phyloP scores from a whole-genome alignment of 2,113 vertebrate genomes.

The Tauraco erythrolophus region DNA sequence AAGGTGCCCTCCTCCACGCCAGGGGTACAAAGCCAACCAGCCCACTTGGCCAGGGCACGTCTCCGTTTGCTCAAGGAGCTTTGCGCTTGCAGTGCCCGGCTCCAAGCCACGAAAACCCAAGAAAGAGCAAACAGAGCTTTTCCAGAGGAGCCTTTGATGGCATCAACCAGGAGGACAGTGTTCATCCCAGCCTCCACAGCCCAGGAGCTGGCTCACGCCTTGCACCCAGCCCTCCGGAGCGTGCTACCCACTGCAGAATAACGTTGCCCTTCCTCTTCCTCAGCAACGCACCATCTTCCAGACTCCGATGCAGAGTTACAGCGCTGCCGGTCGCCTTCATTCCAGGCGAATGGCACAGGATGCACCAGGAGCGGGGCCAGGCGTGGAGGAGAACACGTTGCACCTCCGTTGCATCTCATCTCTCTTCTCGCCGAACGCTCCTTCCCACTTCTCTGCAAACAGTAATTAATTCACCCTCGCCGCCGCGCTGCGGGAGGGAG shows the following conservation, averaged over 20 bases:
- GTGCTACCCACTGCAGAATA: background rate
- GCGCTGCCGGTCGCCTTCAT: fast-evolving
- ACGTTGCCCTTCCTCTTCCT: background rate
- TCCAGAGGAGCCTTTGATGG: background rate
- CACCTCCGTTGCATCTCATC: background rate
- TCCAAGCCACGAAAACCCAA: background rate
- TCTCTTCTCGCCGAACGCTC: background rate
- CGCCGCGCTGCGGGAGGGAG: background rate
- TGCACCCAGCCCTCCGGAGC: background rate
- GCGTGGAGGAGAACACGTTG: fast-evolving
- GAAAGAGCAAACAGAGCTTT: background rate
- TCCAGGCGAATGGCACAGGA: background rate
- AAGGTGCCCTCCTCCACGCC: background rate
- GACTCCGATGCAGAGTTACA: fast-evolving
- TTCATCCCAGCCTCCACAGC: background rate
- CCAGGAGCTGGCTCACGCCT: background rate
- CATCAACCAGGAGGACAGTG: background rate
- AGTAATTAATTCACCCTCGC: background rate
- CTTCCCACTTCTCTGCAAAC: background rate
- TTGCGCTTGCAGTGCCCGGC: background rate
- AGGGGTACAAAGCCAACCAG: background rate
- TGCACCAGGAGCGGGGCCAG: background rate
- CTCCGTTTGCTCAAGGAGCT: background rate
- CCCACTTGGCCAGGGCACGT: background rate
- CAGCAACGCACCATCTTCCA: background rate